Evolutionary conservation across 2,888 invertebrate genomes (phyloP), one percentile per base, ranked within the genome.

Genomic region (Pyrocoelia pectoralis): DNA sequence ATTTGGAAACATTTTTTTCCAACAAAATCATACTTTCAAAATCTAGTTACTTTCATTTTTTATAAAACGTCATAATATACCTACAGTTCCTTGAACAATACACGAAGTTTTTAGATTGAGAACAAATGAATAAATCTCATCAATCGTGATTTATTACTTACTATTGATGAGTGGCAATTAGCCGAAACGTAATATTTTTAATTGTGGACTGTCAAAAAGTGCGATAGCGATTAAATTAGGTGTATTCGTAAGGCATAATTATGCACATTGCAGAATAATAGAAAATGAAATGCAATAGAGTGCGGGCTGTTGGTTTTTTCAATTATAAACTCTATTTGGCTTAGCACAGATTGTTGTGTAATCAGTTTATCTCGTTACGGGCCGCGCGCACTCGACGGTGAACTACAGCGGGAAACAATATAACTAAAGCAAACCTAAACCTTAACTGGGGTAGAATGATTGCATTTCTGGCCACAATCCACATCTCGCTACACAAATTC

Each of bases 271-370:
- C 63, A 65, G 67, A 56, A 64, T 56, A 51, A 62, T 56, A 64
- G 65, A 65, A 67, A 68, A 69, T 67, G 59, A 67, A 68, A 70
- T 70, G 66, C 68, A 68, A 63, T 68, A 68, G 67, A 67, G 66
- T 70, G 68, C 66, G 70, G 67, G 65, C 68, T 76, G 76, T 69
- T 75, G 80, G 80, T 81, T 82, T 82, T 82, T 82, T 82, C 81
- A 82, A 82, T 82, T 82, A 82, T 81, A 81, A 82, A 82, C 81
- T 82, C 82, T 81, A 82, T 82, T 82, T 82, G 81, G 81, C 81
- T 82, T 82, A 81, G 80, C 80, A 80, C 81, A 81, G 81, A 81
- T 81, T 81, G 81, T 81, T 81, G 80, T 80, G 81, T 81, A 81
- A 81, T 81, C 81, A 81, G 81, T 81, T 81, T 81, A 81, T 78